Percentiles rank a stretch among this genome's conserved stretches.
Conservation (phyloP, 2,113 vertebrate genomes). For the Rhynchomys soricoides region DNA sequence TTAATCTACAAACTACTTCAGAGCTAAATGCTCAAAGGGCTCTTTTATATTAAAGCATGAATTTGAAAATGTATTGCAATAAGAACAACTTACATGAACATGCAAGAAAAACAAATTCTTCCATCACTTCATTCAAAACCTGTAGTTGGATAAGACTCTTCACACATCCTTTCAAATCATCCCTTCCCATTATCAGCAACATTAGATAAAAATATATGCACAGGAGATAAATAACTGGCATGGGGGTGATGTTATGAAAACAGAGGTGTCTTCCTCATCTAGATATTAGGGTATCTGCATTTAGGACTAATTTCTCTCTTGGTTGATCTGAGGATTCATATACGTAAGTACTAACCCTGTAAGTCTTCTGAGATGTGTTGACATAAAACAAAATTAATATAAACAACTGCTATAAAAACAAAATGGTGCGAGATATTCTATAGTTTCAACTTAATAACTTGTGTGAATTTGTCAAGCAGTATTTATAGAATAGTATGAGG, state of each 20-base stretch:
- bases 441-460: not conserved
- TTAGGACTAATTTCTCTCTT: not conserved
- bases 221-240: not conserved
- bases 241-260: too few relatives aligned
- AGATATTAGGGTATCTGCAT: not conserved
- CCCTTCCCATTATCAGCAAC: not conserved
- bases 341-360: not conserved
- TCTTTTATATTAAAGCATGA: conserved; percentile 53
- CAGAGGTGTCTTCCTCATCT: too few relatives aligned
- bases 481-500: not conserved
- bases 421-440: too few relatives aligned
- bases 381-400: not conserved
- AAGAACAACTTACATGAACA: not conserved
- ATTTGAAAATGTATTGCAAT: not conserved
- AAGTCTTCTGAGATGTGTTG: not conserved
- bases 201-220: not conserved
- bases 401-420: not conserved
- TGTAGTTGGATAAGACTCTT: not conserved
- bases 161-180: not conserved
- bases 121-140: not conserved
- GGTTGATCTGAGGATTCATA: not conserved
- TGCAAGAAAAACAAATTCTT: not conserved
- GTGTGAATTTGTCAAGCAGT: not conserved
- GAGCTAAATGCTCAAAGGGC: not conserved
- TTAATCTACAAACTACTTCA: not conserved